A percentile compares a stretch with the other conserved stretches of the same genome.
Evolutionary conservation across 2,888 invertebrate species (phyloP).

Genomic region (Ornithoptera priamus): DNA sequence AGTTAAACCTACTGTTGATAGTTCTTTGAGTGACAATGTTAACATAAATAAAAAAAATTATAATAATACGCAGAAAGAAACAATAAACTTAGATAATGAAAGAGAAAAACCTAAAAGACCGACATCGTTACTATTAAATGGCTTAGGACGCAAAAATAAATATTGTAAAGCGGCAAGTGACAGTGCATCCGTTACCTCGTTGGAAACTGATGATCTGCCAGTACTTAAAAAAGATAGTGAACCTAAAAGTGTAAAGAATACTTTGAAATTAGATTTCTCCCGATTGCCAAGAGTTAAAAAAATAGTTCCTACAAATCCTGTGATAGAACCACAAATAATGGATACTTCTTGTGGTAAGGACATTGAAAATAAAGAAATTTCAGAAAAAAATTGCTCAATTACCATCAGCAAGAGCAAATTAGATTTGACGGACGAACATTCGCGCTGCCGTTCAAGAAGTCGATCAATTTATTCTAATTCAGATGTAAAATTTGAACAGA

Average conservation of each 20-base stretch:
- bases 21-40: slow-evolving; percentile 45
- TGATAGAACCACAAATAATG: slow-evolving; percentile 76
- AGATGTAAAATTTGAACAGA: slow-evolving; percentile 74
- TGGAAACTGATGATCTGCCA: slow-evolving; percentile 50
- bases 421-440: slow-evolving; percentile 47
- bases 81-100: slow-evolving; percentile 44
- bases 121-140: slow-evolving; percentile 75
- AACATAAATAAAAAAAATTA: slow-evolving; percentile 40
- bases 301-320: slow-evolving; percentile 79
- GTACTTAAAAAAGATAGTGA: slow-evolving; percentile 58
- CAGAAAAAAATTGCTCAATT: slow-evolving; percentile 52
- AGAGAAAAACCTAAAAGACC: slow-evolving; percentile 77
- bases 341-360: slow-evolving; percentile 59
- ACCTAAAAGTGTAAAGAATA: slow-evolving; percentile 63
- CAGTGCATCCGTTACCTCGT: slow-evolving; percentile 47
- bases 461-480: slow-evolving; percentile 68
- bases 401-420: slow-evolving; percentile 45
- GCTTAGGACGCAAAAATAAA: slow-evolving; percentile 76
- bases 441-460: slow-evolving; percentile 67
- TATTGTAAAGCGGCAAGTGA: slow-evolving; percentile 73
- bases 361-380: slow-evolving; percentile 53
- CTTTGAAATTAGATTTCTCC: slow-evolving; percentile 83
- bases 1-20: slow-evolving; percentile 54
- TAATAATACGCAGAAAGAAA: slow-evolving; percentile 42
- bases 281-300: slow-evolving; percentile 80